Percentiles rank a stretch among this genome's conserved stretches.
phyloP scores from a whole-genome alignment of 2,888 invertebrate genomes.

The Micoletzkya japonica region DNA sequence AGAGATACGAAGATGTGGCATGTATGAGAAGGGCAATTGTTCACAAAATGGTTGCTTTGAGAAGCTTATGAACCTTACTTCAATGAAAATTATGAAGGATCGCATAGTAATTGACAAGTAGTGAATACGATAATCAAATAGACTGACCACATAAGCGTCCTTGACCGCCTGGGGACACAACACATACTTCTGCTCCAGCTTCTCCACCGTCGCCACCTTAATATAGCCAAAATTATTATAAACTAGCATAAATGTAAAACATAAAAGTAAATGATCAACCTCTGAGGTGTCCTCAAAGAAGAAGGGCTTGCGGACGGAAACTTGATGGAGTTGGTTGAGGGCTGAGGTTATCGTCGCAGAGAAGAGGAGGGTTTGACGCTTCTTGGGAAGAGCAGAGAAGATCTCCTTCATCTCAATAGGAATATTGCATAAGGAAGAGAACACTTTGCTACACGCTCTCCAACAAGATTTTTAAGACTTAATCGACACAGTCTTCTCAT shows the following conservation, averaged over 20 bases:
- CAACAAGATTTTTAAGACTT: background rate
- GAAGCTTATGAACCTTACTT: background rate
- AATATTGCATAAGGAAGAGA: background rate
- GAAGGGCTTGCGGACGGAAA: constrained; percentile 65
- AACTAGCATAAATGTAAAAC: too few relatives aligned
- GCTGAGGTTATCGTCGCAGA: constrained; percentile 88
- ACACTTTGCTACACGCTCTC: background rate
- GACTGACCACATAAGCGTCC: constrained; percentile 58
- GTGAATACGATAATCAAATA: too few relatives aligned
- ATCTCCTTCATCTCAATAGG: constrained; percentile 75
- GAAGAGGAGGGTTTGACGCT: constrained; percentile 68
- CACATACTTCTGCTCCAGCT: constrained; percentile 84
- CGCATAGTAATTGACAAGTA: background rate
- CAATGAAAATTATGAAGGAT: background rate
- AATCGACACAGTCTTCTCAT: background rate
- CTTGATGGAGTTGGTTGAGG: constrained; percentile 73
- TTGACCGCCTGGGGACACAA: constrained; percentile 87
- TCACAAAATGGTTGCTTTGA: too few relatives aligned
- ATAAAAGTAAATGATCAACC: too few relatives aligned
- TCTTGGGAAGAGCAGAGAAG: constrained; percentile 70
- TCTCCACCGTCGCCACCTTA: constrained; percentile 72
- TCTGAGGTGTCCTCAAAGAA: constrained; percentile 70
- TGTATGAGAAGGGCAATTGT: too few relatives aligned
- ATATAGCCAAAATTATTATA: too few relatives aligned
- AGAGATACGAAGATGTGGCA: too few relatives aligned